Base-by-base conservation (phyloP, 2,113 vertebrate species). In the Rattus rattus region DNA sequence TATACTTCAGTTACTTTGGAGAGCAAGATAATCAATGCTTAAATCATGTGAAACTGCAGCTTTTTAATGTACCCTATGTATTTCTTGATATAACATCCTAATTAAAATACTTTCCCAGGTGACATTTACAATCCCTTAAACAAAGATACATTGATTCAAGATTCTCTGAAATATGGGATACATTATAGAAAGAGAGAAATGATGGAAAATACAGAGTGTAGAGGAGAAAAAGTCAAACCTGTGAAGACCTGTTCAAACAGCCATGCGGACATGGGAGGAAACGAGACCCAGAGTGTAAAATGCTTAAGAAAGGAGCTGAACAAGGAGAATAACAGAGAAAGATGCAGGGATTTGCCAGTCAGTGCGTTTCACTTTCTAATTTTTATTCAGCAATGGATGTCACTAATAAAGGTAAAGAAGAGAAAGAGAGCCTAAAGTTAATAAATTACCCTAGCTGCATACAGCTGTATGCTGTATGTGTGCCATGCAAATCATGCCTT, bases 111-210 rank as follows among this genome's bases (percentile, higher is more conserved):
- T 86, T 36, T 87, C 87, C 67, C 63, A 52, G 30, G 26, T 86
- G 84, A 76, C 33, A 70, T 86, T 88, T 85, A 63, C 69, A 96
- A 94, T 26, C 69, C 20, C 56, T 36, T 91, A 88, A 77, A 9
- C 30, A 70, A 70, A 52, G 10, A 75, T 85, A 54, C 70, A 47
- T 69, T 80, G 49, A 81, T 63, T 69, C 43, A 36, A 76, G 39
- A 80, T 89, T 91, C 54, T 93, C 67, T 12, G 3, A 96, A 19
- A 67, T 39, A 76, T 54, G 2, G 1, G 49, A 80, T 77, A n/a
- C 39, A 81, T 19, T 72, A 22, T 43, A 4, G 10, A 86, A 94
- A 81, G 70, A 39, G 7, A 33, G 88, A 65, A 47, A 85, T 56
- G 8, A 73, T 76, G 12, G 22, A 85, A 69, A 3, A 7, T 59